Base-by-base conservation (phyloP, 2,797 vertebrate genomes). In the Protosalanx chinensis region DNA sequence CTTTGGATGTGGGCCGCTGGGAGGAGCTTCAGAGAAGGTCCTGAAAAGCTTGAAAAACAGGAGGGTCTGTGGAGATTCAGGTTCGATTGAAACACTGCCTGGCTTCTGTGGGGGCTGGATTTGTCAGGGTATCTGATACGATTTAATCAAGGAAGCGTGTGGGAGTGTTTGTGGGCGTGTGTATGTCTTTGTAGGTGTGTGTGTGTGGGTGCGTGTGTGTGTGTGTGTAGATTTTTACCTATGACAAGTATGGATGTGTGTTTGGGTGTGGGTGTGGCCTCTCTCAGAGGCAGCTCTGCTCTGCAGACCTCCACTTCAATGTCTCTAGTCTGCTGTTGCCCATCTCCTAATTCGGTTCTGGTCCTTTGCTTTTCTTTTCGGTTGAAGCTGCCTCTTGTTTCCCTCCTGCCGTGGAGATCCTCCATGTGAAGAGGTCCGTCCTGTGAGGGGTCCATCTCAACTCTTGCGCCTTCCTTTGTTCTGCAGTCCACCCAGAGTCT, bases 331-430 rank as follows among this genome's bases (percentile, higher is more conserved):
- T 72, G 78, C 77, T n/a, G 68, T 76, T 79, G 78, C 74, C 68
- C 81, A 67, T 57, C 23, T 77, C 85, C 76, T 79, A 73, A 88
- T 84, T 84, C 76, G 35, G 64, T 82, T 74, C 64, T 73, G 77
- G 87, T 84, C 76, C 81, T 79, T 75, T 80, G 72, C 70, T 81
- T 84, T 82, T 83, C 68, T 83, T 81, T 70, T 78, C 72, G 74
- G 83, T 83, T 82, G 81, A 83, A 86, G 73, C 63, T 51, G 73
- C 70, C 59, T 41, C 76, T 67, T 60, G 79, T 81, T 70, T 68
- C 75, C 67, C 77, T 73, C 72, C 78, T 71, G 71, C 60, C 30
- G 27, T 79, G 77, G 68, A 83, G 70, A 69, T 72, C 76, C 81
- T 67, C 71, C 5, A 20, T 64, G 72, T 5, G 7, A 13, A 12